Evolutionary conservation across 2,113 vertebrate species (phyloP), one percentile per base, ranked within the genome.

Genomic region (Hemicordylus capensis): DNA sequence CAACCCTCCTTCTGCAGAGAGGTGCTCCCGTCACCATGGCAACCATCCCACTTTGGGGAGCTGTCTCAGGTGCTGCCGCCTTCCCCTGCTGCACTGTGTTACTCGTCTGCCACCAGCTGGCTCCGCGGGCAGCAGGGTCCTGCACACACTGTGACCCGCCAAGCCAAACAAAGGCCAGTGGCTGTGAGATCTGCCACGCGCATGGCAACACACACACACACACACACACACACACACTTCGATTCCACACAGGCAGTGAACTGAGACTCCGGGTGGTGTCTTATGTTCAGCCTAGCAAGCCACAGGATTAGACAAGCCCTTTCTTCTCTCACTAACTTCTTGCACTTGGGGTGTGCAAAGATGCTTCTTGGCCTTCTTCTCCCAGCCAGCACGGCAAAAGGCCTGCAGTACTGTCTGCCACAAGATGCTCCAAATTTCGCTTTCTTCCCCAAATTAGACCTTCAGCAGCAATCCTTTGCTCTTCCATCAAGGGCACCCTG

Each of bases 1-100:
- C 74, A 85, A 85, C 74, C 46, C 37, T 77, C 74, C 39, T 39
- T 24, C 74, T 58, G 61, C 74, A 69, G 83, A 58, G 74, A 58
- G 54, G 37, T 17, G 61, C 82, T 77, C 48, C 74, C 48, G 63
- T 85, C 28, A 8, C 83, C 74, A 59, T 77, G 74, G 74, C 37
- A 2, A 77, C 83, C 2, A 28, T 15, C 69, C 58, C 69, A 24
- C 20, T 64, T 51, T 31, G n/a, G 17, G 46, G 20, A 73, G 48
- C 76, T 74, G 61, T 75, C 79, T 48, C 31, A 59, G 42, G 31
- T 73, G 39, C 22, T 69, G 70, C 42, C 14, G 6, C 9, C 44
- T 26, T 6, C 34, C 9, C 19, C 39, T 6, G 8, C 20, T 74
- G 70, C 44, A 28, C 28, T 28, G 44, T 26, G 22, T 28, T 44